Evolutionary conservation across 2,113 vertebrate species (phyloP).

Genomic region (Benitochromis conjunctus): DNA sequence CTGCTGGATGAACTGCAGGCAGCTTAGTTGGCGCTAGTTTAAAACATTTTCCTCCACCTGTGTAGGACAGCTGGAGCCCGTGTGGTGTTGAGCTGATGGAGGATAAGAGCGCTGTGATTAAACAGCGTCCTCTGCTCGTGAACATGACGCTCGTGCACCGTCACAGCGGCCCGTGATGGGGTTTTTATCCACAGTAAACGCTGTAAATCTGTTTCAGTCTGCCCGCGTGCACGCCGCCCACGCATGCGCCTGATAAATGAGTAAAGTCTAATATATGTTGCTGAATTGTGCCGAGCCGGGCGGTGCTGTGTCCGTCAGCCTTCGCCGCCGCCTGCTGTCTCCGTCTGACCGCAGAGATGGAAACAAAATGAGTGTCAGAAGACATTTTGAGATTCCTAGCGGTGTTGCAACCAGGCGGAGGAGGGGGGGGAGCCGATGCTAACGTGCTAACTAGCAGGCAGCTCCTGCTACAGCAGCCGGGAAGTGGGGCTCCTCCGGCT

Average conservation of each 20-base stretch:
- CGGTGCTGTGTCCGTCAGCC: neutral
- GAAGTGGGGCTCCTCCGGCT: neutral
- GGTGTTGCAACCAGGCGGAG: neutral
- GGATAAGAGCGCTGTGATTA: neutral
- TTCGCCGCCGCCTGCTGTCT: neutral
- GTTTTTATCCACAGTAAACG: neutral
- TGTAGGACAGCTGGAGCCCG: neutral
- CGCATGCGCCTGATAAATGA: neutral
- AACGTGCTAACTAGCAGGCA: constrained; percentile 15
- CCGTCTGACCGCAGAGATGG: neutral
- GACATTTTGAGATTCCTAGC: constrained; percentile 59
- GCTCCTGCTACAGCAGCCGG: neutral
- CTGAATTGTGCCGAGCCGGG: neutral
- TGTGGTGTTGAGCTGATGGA: neutral
- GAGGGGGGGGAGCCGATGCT: constrained; percentile 28
- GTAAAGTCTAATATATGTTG: neutral
- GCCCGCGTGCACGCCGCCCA: neutral
- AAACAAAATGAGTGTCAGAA: constrained; percentile 18
- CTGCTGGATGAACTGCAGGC: neutral
- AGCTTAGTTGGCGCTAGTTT: neutral
- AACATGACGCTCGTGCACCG: neutral
- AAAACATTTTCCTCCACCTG: neutral
- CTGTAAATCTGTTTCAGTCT: neutral
- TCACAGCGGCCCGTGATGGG: neutral
- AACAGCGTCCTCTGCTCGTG: neutral